Base-by-base conservation (phyloP, 2,113 vertebrate genomes). In the Anoura caudifer region DNA sequence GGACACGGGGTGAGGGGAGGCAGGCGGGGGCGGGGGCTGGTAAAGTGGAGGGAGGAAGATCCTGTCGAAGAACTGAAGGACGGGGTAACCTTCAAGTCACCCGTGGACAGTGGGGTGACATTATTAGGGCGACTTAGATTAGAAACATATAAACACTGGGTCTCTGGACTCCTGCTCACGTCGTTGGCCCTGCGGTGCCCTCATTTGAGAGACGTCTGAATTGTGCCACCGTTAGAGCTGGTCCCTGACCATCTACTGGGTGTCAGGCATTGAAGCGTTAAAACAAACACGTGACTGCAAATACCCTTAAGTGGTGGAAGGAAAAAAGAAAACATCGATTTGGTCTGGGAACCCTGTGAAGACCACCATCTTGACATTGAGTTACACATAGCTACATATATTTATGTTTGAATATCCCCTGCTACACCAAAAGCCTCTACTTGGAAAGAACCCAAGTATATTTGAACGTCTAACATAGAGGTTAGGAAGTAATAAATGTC, bases 221-320 rank as follows among this genome's bases (percentile, higher is more conserved):
- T 10, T 7, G 6, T 47, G n/a, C 28, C 19, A 0, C 4, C 15
- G 8, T 33, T 20, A 8, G 20, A 17, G 22, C 3, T 5, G 9
- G 10, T 36, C 41, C 36, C 59, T 16, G 36, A 15, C 69, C 43
- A 67, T 4, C 13, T 33, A 11, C 61, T 63, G 26, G n/a, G 43
- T 33, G 50, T 61, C 56, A 86, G n/a, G 43, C 5, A 38, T 26
- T 28, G 65, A 89, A 47, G n/a, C 43, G 36, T 59, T 50, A 41
- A 76, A 24, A 45, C 28, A 38, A 69, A 31, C 16, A 10, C 50
- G 19, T n/a, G 63, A 45, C 91, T 22, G 52, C 36, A 82, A 75
- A 52, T 11, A 59, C 19, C 11, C 12, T 69, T 26, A 16, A 86
- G 7, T 3, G 4, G 7, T 31, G 38, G 26, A 89, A 91, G 12